Conservation (phyloP, 2,113 vertebrate species). For the Mustela nigripes region DNA sequence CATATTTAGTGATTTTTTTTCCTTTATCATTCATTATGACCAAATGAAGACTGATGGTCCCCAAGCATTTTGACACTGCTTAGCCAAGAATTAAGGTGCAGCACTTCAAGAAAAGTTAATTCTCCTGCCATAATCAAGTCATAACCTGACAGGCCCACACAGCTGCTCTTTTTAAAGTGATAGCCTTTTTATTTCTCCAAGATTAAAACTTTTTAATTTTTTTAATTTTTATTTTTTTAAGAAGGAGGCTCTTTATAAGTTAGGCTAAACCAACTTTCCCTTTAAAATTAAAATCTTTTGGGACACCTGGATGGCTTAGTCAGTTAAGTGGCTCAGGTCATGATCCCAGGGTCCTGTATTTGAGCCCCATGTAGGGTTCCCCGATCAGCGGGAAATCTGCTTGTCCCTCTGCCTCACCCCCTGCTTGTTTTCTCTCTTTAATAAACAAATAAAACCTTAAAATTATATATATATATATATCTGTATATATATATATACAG, state of each 20-base stretch:
- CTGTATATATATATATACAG: too few species aligned
- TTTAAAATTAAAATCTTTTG: conserved; percentile 18
- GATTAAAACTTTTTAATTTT: background rate
- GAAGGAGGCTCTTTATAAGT: background rate
- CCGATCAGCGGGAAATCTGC: background rate
- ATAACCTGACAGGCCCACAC: background rate
- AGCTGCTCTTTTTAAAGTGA: background rate
- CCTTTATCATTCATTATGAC: background rate
- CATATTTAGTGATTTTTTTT: background rate
- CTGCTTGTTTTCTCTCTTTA: background rate
- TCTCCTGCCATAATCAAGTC: conserved; percentile 21
- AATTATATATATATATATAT: background rate
- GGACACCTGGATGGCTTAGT: background rate
- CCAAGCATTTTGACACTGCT: background rate
- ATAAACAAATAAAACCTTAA: background rate
- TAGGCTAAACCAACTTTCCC: background rate
- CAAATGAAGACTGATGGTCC: background rate
- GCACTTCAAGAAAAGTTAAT: background rate
- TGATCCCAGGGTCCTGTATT: background rate
- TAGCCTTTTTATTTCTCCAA: conserved; percentile 13
- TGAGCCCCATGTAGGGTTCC: background rate
- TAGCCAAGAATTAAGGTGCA: background rate
- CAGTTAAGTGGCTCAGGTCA: background rate
- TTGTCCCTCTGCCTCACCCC: background rate
- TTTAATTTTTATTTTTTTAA: too few species aligned